Evolutionary conservation across 2,888 invertebrate genomes (phyloP).

Genomic region (Drosophila atripex): DNA sequence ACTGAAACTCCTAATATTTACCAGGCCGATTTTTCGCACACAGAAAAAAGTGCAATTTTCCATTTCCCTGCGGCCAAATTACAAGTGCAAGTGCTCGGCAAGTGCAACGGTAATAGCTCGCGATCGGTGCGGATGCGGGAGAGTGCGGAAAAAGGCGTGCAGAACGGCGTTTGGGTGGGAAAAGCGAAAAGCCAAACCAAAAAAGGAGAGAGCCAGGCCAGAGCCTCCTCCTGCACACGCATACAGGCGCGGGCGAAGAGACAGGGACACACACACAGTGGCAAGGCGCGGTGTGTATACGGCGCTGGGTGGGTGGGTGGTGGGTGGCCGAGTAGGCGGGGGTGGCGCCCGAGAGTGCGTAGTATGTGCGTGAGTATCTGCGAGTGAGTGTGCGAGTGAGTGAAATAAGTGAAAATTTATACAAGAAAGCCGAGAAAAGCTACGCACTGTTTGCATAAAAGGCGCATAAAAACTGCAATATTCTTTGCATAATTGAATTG

Average conservation of each 20-base stretch:
- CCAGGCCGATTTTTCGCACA: constrained; percentile 69
- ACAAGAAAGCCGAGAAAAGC: constrained; percentile 40
- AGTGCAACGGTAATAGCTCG: constrained; percentile 33
- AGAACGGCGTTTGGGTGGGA: constrained; percentile 1
- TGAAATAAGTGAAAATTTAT: constrained; percentile 73
- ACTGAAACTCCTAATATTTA: constrained; percentile 2
- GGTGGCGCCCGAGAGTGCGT: constrained; percentile 49
- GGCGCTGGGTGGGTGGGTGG: constrained; percentile 61
- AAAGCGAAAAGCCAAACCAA: constrained; percentile 6
- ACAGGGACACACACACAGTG: constrained; percentile 17
- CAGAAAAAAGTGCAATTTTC: constrained; percentile 62
- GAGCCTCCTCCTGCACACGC: constrained; percentile 28
- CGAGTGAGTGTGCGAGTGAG: constrained; percentile 26
- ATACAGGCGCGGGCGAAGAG: constrained; percentile 15
- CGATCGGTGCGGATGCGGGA: constrained; percentile 18
- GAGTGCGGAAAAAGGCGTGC: constrained; percentile 10
- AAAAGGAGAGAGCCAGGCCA: constrained; percentile 14
- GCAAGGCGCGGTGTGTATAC: constrained; percentile 67
- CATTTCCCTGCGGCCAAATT: constrained; percentile 38
- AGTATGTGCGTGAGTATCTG: constrained; percentile 45
- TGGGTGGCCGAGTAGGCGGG: constrained; percentile 49
- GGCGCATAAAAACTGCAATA: constrained; percentile 41
- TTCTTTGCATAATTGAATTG: constrained; percentile 41
- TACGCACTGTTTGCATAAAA: constrained; percentile 40
- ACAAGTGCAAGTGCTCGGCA: constrained; percentile 49